Percentiles rank a stretch among this genome's conserved stretches.
Evolutionary conservation across 1,140 invertebrate genomes (phyloP).

Genomic region (Lucilia sericata): DNA sequence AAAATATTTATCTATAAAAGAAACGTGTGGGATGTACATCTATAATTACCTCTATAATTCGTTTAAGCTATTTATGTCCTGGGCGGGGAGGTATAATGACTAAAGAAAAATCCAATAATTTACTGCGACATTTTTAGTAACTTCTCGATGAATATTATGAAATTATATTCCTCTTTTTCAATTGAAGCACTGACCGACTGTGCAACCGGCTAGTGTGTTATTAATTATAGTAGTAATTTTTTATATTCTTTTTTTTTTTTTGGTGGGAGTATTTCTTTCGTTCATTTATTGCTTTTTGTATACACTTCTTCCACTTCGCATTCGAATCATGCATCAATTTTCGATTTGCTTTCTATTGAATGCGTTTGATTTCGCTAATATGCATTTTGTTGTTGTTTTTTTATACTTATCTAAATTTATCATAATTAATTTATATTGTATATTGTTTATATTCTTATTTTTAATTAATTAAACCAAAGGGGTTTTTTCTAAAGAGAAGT

Average conservation of each 20-base stretch:
- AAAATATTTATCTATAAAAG: too few relatives aligned
- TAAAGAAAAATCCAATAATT: too few relatives aligned
- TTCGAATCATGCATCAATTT: background rate
- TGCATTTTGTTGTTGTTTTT: conserved; percentile 1
- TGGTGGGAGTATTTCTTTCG: conserved; percentile 26
- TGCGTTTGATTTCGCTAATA: background rate
- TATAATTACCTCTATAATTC: too few relatives aligned
- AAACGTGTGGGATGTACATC: too few relatives aligned
- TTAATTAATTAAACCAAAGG: background rate
- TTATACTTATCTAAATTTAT: background rate
- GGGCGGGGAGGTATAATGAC: too few relatives aligned
- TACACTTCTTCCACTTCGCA: background rate
- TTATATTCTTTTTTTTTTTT: background rate
- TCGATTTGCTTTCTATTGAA: background rate
- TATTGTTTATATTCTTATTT: background rate
- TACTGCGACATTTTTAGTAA: too few relatives aligned
- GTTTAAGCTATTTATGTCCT: too few relatives aligned
- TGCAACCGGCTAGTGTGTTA: too few relatives aligned
- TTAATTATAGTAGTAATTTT: background rate
- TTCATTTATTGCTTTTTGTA: conserved; percentile 2
- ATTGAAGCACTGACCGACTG: too few relatives aligned
- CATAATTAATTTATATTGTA: background rate
- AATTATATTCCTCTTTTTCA: too few relatives aligned
- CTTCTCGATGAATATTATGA: too few relatives aligned
- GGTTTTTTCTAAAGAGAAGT: background rate